Evolutionary conservation across 1,140 invertebrate species (phyloP).

Genomic region (Pachypsylla venusta): DNA sequence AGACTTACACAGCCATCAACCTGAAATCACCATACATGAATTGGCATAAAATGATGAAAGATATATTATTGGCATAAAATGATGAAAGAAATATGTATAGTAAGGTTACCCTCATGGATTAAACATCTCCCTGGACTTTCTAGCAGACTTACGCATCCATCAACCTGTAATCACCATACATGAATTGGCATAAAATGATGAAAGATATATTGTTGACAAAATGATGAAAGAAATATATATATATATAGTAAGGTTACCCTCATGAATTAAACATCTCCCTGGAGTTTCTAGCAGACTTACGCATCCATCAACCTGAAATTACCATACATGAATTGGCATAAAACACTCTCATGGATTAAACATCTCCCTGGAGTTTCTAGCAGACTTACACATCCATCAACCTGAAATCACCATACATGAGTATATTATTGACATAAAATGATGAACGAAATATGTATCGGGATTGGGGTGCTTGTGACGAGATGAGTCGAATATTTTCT

Average conservation of each 20-base stretch:
- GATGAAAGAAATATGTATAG: no score
- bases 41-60: background rate
- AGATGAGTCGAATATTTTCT: no score
- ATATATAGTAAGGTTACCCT: constrained; percentile 77
- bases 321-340: background rate
- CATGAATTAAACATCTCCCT: constrained; percentile 61
- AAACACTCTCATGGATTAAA: constrained; percentile 64
- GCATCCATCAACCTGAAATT: background rate
- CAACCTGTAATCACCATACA: background rate
- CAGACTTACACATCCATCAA: constrained; percentile 36
- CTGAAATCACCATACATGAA: background rate
- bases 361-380: constrained; percentile 57
- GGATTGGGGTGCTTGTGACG: no score
- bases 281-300: constrained; percentile 54
- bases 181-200: background rate
- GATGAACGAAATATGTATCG: no score
- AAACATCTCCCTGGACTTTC: constrained; percentile 61
- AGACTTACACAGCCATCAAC: constrained; percentile 36
- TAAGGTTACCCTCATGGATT: constrained; percentile 74
- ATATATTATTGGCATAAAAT: constrained; percentile 6
- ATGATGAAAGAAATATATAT: no score
- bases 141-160: constrained; percentile 38
- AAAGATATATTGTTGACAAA: constrained; percentile 8
- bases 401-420: background rate
- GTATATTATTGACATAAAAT: constrained; percentile 8